Evolutionary conservation across 1,140 invertebrate genomes (phyloP).

Genomic region (Drosophila lacertosa): DNA sequence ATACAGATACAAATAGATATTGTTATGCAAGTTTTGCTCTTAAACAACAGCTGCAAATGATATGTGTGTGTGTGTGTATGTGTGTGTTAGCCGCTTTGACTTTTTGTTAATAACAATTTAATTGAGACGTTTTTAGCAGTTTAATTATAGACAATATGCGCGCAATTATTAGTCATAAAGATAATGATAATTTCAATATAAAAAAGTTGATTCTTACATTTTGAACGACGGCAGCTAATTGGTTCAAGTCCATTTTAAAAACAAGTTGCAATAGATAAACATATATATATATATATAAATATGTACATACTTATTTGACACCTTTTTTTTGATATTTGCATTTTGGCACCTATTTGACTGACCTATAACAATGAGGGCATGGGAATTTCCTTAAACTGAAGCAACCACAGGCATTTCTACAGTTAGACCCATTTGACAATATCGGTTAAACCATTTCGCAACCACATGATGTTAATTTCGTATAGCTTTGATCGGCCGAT

Average conservation of each 20-base stretch:
- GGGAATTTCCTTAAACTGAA: slow-evolving; percentile 50
- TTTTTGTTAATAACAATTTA: slow-evolving; percentile 79
- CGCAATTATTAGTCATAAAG: slow-evolving; percentile 79
- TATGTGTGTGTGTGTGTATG: slow-evolving; percentile 47
- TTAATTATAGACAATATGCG: slow-evolving; percentile 80
- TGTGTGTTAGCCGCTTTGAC: slow-evolving; percentile 58
- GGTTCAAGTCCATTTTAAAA: slow-evolving; percentile 44
- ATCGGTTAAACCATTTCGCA: slow-evolving; percentile 47
- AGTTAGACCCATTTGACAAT: slow-evolving; percentile 21
- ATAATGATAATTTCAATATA: slow-evolving; percentile 78
- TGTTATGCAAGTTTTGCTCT: slow-evolving; percentile 44
- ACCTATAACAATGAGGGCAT: slow-evolving; percentile 47
- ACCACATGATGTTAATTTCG: slow-evolving; percentile 20
- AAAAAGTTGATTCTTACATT: slow-evolving; percentile 50
- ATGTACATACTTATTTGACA: neutral
- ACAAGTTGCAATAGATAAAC: slow-evolving; percentile 1
- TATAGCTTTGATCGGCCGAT: slow-evolving; percentile 39
- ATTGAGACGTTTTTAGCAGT: slow-evolving; percentile 79
- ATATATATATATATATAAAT: neutral
- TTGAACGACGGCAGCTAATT: slow-evolving; percentile 57
- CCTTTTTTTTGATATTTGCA: neutral
- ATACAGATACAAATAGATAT: slow-evolving; percentile 19
- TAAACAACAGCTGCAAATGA: slow-evolving; percentile 13
- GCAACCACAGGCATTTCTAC: neutral
- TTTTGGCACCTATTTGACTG: slow-evolving; percentile 22